These are phyloP conservation scores for Lutjanus argentimaculatus DNA, from an alignment of 2,797 vertebrate genomes.

Conservation along the genomic window DNA sequence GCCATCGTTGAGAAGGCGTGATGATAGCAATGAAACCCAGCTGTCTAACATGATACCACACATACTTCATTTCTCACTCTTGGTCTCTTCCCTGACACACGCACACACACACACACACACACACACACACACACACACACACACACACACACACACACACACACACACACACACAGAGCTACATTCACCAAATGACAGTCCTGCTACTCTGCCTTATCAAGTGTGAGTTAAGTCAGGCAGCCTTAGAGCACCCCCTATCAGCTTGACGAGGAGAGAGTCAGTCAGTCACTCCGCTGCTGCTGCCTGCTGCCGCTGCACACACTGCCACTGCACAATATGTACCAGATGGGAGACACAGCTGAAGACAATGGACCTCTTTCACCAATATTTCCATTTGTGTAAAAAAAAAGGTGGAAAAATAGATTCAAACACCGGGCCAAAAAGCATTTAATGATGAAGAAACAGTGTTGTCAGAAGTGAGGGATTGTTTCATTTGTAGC, in stretches of 20 bases:
- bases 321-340: conserved; percentile 71
- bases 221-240: conserved; percentile 82
- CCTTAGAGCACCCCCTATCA: conserved; percentile 96
- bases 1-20: conserved; percentile 64
- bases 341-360: conserved; percentile 78
- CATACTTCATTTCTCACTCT: conserved; percentile 64
- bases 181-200: conserved; percentile 60
- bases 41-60: conserved; percentile 71
- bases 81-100: conserved; percentile 22
- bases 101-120: conserved; percentile 5
- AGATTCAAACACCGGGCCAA: conserved; percentile 24
- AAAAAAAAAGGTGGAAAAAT: conserved; percentile 46
- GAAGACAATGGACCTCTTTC: conserved; percentile 78
- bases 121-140: conserved; percentile 17
- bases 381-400: conserved; percentile 72
- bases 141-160: conserved; percentile 22
- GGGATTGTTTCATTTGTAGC: conserved; percentile 25
- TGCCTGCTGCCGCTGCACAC: conserved; percentile 57
- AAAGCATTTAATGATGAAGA: conserved; percentile 30
- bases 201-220: conserved; percentile 73
- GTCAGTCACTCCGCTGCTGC: conserved; percentile 64
- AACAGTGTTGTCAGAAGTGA: conserved; percentile 21
- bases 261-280: conserved; percentile 78
- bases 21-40: conserved; percentile 75
- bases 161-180: conserved; percentile 23